Conservation (phyloP, 2,888 invertebrate genomes). For the Baccha elongata region DNA sequence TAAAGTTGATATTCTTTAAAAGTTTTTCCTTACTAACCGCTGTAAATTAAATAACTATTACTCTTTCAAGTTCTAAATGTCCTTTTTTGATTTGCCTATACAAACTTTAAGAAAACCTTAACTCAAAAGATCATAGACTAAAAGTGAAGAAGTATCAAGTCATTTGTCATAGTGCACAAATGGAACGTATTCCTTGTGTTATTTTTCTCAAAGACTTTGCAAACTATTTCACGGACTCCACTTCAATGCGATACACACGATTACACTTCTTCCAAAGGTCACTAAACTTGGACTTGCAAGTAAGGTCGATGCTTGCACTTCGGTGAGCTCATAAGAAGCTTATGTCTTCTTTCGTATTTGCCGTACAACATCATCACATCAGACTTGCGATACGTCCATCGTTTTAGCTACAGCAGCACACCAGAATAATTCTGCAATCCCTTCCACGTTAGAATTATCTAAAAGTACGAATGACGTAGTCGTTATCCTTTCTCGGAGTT, state of each 20-base stretch:
- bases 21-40: no score
- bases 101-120: no score
- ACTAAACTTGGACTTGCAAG: constrained; percentile 67
- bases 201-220: constrained; percentile 13
- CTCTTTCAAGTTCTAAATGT: no score
- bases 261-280: constrained; percentile 52
- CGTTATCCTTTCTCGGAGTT: constrained; percentile 60
- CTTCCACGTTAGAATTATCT: constrained; percentile 62
- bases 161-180: constrained; percentile 6
- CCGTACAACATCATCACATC: constrained; percentile 41
- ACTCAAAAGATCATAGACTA: no score
- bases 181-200: neutral
- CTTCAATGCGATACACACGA: constrained; percentile 44
- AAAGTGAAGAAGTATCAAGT: neutral
- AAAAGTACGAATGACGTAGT: constrained; percentile 43
- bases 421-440: constrained; percentile 33
- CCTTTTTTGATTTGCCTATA: no score
- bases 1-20: no score
- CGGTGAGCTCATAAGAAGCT: constrained; percentile 66
- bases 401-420: neutral
- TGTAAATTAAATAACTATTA: no score
- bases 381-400: constrained; percentile 12
- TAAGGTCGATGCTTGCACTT: constrained; percentile 41
- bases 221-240: constrained; percentile 34
- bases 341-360: constrained; percentile 66